Evolutionary conservation across 1,140 invertebrate species (phyloP), one percentile per base, ranked within the genome.

Genomic region (Macrocentrus cingulum): DNA sequence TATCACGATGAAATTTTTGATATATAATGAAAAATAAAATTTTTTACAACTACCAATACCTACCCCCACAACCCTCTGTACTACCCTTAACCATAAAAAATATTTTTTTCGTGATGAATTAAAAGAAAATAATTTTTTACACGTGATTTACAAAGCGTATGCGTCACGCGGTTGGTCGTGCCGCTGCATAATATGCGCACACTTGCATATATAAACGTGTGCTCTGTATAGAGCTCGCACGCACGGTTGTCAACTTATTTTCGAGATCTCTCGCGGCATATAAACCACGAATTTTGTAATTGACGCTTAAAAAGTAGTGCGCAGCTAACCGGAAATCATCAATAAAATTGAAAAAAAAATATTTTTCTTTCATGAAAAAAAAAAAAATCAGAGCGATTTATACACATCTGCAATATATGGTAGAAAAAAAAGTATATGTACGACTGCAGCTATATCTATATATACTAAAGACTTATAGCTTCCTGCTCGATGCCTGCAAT

Each of bases 111-210:
- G n/a, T n/a, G n/a, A n/a, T n/a, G n/a, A n/a, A n/a, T n/a, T n/a
- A n/a, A n/a, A n/a, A n/a, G n/a, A n/a, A n/a, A n/a, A n/a, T n/a
- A n/a, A n/a, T n/a, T n/a, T n/a, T n/a, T n/a, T n/a, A n/a, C n/a
- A 29, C 36, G 55, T 65, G 66, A 71, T 69, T 65, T 64, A 60
- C 18, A n/a, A 52, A 57, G 54, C 57, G 62, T 71, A 64, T 63
- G 66, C 67, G 61, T 61, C 58, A 62, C 51, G 50, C 37, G 59
- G 58, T 37, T 49, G 20, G 59, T 68, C 70, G 70, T 69, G 70
- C 37, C 65, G 55, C 62, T 62, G 67, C 67, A 74, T 74, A 74
- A 74, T 29, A 29, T 71, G 63, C n/a, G n/a, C 61, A 56, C 51
- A 15, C 37, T 49, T 20, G 50, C 60, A 63, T 51, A 53, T 45